phyloP scores from a whole-genome alignment of 2,797 vertebrate genomes.

The Characodon lateralis region DNA sequence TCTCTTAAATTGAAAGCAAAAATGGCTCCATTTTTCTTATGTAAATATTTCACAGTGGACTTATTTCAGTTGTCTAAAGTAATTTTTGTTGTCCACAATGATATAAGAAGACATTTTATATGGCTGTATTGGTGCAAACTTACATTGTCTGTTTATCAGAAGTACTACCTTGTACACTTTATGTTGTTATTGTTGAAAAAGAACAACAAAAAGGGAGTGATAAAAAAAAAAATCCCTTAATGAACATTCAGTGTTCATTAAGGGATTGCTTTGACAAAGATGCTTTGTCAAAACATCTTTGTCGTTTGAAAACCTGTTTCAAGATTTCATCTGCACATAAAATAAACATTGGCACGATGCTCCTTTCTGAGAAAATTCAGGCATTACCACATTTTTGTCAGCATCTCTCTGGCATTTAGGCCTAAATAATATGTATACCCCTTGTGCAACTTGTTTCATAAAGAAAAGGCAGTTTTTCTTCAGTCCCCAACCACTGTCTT shows the following conservation, averaged over 20 bases:
- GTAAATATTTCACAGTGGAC: too few species aligned
- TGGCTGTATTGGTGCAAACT: too few species aligned
- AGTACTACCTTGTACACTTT: too few species aligned
- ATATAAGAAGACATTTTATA: too few species aligned
- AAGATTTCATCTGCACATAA: conserved; percentile 38
- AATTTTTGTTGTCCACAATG: too few species aligned
- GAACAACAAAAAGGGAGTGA: too few species aligned
- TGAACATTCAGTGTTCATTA: conserved; percentile 45
- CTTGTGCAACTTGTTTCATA: conserved; percentile 12
- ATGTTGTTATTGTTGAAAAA: too few species aligned
- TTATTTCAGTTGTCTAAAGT: too few species aligned
- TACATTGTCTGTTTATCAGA: too few species aligned
- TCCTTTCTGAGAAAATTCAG: conserved; percentile 3
- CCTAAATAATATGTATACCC: conserved; percentile 38
- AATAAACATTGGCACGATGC: conserved; percentile 17
- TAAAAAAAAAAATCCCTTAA: conserved; percentile 15
- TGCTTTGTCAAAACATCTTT: conserved; percentile 46
- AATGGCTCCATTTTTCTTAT: too few species aligned
- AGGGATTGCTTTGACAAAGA: neutral
- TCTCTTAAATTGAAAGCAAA: too few species aligned
- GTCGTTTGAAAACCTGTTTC: conserved; percentile 65
- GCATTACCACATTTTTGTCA: conserved; percentile 23
- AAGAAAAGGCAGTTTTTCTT: conserved; percentile 53
- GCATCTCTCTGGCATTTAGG: conserved; percentile 43
- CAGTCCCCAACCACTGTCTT: conserved; percentile 45